These are phyloP conservation scores for Hassar affinis DNA, from an alignment of 2,113 vertebrate genomes.

Conservation along the genomic window DNA sequence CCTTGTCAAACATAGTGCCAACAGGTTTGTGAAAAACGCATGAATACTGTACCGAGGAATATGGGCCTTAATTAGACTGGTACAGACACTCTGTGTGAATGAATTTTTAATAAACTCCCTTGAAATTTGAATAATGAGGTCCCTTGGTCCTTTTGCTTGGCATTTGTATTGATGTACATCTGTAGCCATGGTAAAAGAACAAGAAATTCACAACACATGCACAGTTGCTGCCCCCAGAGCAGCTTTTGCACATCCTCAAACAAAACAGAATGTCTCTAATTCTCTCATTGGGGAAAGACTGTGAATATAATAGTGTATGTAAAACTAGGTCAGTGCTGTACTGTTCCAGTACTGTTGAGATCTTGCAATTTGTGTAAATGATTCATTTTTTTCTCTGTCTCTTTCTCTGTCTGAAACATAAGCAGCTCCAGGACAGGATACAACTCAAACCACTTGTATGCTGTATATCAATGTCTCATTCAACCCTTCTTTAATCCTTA, in stretches of 20 bases:
- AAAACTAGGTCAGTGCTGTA: not conserved
- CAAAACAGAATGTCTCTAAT: not conserved
- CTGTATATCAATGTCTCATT: not conserved
- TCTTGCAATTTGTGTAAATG: not conserved
- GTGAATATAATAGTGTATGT: slow-evolving; percentile 4
- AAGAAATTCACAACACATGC: slow-evolving; percentile 19
- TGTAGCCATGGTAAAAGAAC: slow-evolving; percentile 31
- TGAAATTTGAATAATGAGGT: slow-evolving; percentile 48
- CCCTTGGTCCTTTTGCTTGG: slow-evolving; percentile 22
- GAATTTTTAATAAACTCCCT: slow-evolving; percentile 24
- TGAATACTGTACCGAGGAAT: slow-evolving; percentile 6
- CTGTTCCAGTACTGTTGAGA: not conserved
- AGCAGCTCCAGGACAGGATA: not conserved
- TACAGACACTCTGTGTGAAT: not conserved
- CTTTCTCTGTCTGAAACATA: not conserved
- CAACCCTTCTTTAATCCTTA: not conserved
- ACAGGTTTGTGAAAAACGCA: slow-evolving; percentile 12
- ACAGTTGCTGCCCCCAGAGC: not conserved
- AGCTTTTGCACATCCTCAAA: slow-evolving; percentile 8
- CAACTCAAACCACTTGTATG: not conserved
- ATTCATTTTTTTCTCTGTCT: not conserved
- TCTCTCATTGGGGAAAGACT: slow-evolving; percentile 5
- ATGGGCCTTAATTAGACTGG: not conserved
- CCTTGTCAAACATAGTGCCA: not conserved
- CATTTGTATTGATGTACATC: slow-evolving; percentile 29